phyloP scores from a whole-genome alignment of 2,113 vertebrate species.

The Ictalurus punctatus region DNA sequence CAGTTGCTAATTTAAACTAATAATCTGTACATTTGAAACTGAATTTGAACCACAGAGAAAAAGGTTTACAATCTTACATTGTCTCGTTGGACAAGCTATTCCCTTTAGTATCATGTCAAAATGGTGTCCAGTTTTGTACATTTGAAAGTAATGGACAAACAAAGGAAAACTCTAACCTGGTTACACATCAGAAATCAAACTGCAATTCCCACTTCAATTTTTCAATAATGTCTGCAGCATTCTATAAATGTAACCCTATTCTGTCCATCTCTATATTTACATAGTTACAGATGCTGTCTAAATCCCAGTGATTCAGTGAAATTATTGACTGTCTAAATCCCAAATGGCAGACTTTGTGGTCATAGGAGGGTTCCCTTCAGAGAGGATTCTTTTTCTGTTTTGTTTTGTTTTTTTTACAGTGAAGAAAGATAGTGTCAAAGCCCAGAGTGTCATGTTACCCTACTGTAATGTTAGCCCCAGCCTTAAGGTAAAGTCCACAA shows the following conservation, averaged over 20 bases:
- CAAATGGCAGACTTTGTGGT: slow-evolving; percentile 30
- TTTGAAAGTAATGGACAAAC: not conserved
- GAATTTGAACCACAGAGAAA: slow-evolving; percentile 37
- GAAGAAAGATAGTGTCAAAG: slow-evolving; percentile 27
- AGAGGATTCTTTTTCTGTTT: not conserved
- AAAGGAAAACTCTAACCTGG: not conserved
- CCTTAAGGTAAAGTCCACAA: slow-evolving; percentile 18
- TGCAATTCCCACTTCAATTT: not conserved
- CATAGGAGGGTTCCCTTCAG: slow-evolving; percentile 31
- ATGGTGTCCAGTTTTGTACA: not conserved
- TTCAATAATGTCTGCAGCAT: not conserved
- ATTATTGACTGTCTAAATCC: slow-evolving; percentile 19
- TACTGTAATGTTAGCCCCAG: slow-evolving; percentile 9
- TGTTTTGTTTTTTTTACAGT: not conserved
- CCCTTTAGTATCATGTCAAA: not conserved
- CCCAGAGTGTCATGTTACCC: slow-evolving; percentile 23
- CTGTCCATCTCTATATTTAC: not conserved
- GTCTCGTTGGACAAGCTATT: too few relatives aligned
- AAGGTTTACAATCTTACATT: not conserved
- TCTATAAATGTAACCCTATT: not conserved
- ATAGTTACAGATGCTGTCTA: not conserved
- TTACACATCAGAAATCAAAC: not conserved
- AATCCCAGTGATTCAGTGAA: not conserved
- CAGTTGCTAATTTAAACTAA: slow-evolving; percentile 42
- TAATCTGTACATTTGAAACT: slow-evolving; percentile 62